Evolutionary conservation across 2,113 vertebrate species (phyloP).

Genomic region (Varanus salvator): DNA sequence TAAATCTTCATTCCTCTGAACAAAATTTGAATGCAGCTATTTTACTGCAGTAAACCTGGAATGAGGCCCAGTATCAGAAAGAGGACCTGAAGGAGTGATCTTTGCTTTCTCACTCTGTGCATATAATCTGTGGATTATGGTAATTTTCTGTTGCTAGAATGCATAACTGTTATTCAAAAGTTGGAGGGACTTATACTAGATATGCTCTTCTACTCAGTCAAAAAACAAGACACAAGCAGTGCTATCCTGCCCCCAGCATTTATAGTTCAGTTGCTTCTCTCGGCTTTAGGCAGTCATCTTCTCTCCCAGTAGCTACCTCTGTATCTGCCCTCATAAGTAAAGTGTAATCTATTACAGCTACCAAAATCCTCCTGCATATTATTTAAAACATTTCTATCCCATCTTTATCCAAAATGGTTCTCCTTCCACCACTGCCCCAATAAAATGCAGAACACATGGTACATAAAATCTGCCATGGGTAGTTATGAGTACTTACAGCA

Average conservation of each 20-base stretch:
- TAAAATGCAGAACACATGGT: not conserved
- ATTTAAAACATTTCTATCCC: too few relatives aligned
- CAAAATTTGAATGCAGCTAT: not conserved
- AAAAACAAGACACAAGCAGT: not conserved
- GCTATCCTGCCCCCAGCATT: not conserved
- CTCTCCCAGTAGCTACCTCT: not conserved
- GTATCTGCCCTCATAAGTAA: not conserved
- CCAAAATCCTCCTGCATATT: not conserved
- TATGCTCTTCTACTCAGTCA: not conserved
- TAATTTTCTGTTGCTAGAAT: not conserved
- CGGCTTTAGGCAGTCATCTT: too few relatives aligned
- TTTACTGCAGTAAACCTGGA: not conserved
- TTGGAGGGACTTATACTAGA: not conserved
- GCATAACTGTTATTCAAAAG: not conserved
- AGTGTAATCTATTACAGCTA: not conserved
- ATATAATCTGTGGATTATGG: not conserved
- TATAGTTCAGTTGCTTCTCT: not conserved
- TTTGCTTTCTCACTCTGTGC: not conserved
- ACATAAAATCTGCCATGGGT: not conserved
- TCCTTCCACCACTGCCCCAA: not conserved
- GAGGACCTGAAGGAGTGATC: not conserved
- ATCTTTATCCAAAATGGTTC: too few relatives aligned
- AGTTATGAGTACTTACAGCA: not conserved
- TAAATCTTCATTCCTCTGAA: not conserved
- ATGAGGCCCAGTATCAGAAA: not conserved